Evolutionary conservation across 1,140 invertebrate species (phyloP).

Genomic region (Drosophila varians): DNA sequence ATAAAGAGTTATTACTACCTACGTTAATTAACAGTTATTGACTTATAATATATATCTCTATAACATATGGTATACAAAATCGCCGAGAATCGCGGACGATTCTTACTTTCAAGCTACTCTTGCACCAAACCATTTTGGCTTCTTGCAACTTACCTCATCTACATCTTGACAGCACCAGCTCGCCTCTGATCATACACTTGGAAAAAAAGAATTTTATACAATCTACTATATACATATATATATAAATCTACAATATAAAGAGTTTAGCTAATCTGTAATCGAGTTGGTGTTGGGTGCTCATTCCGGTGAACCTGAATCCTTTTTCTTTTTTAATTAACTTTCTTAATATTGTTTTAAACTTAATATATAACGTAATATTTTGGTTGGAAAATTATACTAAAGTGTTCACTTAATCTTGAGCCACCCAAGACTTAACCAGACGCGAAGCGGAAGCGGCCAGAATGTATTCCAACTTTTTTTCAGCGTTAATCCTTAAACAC

Average conservation of each 20-base stretch:
- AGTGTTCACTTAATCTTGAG: no score
- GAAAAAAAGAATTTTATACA: slow-evolving; percentile 62
- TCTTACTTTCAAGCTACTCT: slow-evolving; percentile 47
- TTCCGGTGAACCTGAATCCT: no score
- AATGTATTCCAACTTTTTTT: slow-evolving; percentile 42
- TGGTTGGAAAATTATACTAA: no score
- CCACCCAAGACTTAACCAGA: no score
- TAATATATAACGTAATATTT: no score
- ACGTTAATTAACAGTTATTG: slow-evolving; percentile 15
- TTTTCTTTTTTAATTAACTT: no score
- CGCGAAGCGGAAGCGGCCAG: slow-evolving; percentile 13
- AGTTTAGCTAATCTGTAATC: slow-evolving; percentile 34
- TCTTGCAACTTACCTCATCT: slow-evolving; percentile 78
- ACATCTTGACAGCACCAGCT: slow-evolving; percentile 66
- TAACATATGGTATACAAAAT: slow-evolving; percentile 37
- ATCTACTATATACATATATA: slow-evolving; percentile 23
- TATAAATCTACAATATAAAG: slow-evolving; percentile 2
- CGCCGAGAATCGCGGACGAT: slow-evolving; percentile 25
- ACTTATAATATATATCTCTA: slow-evolving; percentile 28
- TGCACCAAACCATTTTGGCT: slow-evolving; percentile 74
- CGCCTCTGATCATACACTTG: slow-evolving; percentile 46
- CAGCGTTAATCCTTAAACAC: slow-evolving; percentile 15
- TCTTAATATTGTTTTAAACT: no score
- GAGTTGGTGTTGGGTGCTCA: no score
- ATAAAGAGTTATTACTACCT: slow-evolving; percentile 4